Conservation (phyloP, 2,113 vertebrate genomes). For the Kryptolebias marmoratus region DNA sequence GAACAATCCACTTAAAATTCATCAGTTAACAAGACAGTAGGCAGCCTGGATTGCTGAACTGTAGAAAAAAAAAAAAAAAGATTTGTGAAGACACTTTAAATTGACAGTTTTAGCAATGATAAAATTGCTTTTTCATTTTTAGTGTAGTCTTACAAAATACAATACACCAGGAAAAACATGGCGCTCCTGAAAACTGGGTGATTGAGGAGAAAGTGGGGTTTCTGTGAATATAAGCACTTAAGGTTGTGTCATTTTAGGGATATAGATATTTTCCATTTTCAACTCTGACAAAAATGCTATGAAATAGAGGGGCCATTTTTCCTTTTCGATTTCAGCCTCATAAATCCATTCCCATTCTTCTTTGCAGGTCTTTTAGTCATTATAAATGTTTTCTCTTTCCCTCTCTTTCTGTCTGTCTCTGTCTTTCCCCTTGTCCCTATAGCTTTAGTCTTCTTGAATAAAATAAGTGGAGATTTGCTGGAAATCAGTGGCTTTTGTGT, state of each 20-base stretch:
- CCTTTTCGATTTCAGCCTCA: conserved; percentile 74
- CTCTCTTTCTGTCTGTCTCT: conserved; percentile 50
- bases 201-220: conserved; percentile 39
- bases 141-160: conserved; percentile 34
- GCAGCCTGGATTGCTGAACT: conserved; percentile 53
- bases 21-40: conserved; percentile 65
- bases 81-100: conserved; percentile 58
- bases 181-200: conserved; percentile 35
- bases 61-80: conserved; percentile 24
- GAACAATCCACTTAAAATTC: conserved; percentile 60
- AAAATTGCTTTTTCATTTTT: conserved; percentile 49
- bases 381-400: conserved; percentile 79
- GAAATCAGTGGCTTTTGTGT: conserved; percentile 99
- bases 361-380: conserved; percentile 84
- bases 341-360: conserved; percentile 80
- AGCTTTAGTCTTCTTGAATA: conserved; percentile 89
- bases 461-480: conserved; percentile 99
- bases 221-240: conserved; percentile 54
- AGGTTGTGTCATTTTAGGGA: conserved; percentile 63
- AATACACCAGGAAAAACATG: conserved; percentile 38
- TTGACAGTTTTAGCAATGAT: conserved; percentile 47
- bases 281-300: conserved; percentile 68
- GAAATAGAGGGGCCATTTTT: conserved; percentile 72
- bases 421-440: conserved; percentile 41
- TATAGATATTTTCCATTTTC: conserved; percentile 74